Base-by-base conservation (phyloP, 2,888 invertebrate genomes). In the Creontiades dilutus region DNA sequence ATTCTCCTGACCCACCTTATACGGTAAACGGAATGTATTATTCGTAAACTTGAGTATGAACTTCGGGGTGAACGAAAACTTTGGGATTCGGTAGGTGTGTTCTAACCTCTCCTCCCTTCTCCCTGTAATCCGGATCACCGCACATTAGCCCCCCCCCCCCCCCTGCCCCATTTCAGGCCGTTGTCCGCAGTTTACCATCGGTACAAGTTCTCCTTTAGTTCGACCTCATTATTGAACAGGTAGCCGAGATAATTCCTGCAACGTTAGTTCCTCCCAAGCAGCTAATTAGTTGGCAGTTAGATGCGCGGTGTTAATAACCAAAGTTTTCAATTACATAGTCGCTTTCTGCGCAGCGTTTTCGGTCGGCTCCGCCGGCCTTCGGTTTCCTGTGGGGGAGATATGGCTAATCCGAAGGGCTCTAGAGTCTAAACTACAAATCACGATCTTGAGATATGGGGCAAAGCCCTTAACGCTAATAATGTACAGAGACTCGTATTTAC, bases 311-410 rank as follows among this genome's bases (percentile, higher is more conserved):
- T 85, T 57, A 85, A 57, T 85, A 85, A 61, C 61, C 85, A 85
- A 85, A 85, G 85, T 85, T 85, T 85, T 85, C 85, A 85, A 85
- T 85, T 37, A 37, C 37, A 37, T 85, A 85, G 68, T 19, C 23
- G 68, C 0, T 68, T 68, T 19, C 68, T 68, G 68, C 68, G 37
- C 37, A 37, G 68, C 68, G 68, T 68, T 68, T 37, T 37, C 27
- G 7, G 68, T 13, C 23, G 68, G 68, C 68, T 37, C 27, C 23
- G 68, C 27, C 23, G 68, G 68, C 68, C 68, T 68, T 68, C 61
- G 23, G 68, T 68, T 68, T 68, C 68, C 68, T 68, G 68, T 37
- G 2, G 23, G 48, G 27, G 48, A 46, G 82, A 82, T 82, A 82
- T 11, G 52, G 52, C 13, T 48, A 48, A 52, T 46, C 46, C 80